Evolutionary conservation across 2,797 vertebrate species (phyloP).

Genomic region (Neosilurus mollespiculum): DNA sequence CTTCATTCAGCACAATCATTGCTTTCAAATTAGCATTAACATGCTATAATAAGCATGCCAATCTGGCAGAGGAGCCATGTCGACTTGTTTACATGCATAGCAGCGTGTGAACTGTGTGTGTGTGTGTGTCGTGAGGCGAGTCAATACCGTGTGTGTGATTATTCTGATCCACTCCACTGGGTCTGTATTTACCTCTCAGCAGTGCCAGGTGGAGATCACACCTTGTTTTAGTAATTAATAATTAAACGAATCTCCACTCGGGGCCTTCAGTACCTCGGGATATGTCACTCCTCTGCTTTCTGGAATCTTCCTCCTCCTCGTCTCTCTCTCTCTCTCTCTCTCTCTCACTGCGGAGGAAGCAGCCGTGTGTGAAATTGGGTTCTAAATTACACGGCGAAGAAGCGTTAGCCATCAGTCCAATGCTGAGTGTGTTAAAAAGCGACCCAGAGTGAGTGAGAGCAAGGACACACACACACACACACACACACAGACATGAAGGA

Average conservation of each 20-base stretch:
- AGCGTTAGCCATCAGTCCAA: conserved; percentile 55
- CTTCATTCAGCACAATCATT: not conserved
- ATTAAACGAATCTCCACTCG: conserved; percentile 51
- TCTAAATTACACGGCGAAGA: conserved; percentile 75
- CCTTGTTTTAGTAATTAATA: conserved; percentile 67
- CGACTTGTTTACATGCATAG: not conserved
- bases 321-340: conserved; percentile 43
- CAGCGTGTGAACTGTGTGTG: not conserved
- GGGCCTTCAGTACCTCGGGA: conserved; percentile 57
- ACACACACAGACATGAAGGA: not conserved
- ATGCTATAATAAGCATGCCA: conserved; percentile 5
- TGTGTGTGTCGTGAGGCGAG: not conserved
- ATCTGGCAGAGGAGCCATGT: conserved; percentile 9
- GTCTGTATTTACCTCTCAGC: conserved; percentile 54
- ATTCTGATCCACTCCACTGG: conserved; percentile 37
- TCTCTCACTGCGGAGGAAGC: conserved; percentile 66
- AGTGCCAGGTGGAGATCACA: conserved; percentile 49
- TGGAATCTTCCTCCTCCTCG: conserved; percentile 55
- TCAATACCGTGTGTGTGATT: conserved; percentile 23
- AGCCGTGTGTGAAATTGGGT: conserved; percentile 93
- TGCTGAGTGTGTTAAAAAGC: conserved; percentile 67
- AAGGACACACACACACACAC: conserved; percentile 12
- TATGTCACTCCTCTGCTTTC: conserved; percentile 72
- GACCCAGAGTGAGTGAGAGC: conserved; percentile 60
- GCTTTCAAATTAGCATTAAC: conserved; percentile 5